These are phyloP conservation scores for Enteromius viviparus DNA, from an alignment of 2,797 vertebrate species.

Conservation along the genomic window DNA sequence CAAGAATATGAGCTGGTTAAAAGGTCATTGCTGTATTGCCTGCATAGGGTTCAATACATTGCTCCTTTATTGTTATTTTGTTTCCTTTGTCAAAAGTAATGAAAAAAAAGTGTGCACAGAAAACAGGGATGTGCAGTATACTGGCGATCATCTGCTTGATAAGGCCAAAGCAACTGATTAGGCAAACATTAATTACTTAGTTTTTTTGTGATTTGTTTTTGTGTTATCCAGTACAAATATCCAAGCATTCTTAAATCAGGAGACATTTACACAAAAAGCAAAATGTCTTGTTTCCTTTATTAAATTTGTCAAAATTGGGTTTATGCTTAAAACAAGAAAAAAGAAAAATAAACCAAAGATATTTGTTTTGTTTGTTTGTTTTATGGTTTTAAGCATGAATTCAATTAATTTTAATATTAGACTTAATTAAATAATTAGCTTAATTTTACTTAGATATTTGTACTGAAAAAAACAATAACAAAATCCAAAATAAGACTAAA, in stretches of 20 bases:
- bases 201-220: background rate
- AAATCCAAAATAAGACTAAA: background rate
- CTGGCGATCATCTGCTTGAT: background rate
- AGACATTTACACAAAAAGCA: background rate
- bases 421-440: background rate
- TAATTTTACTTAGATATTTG: background rate
- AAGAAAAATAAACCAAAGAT: background rate
- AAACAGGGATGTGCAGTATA: background rate
- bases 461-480: background rate
- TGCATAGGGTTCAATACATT: background rate
- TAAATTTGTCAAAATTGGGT: background rate
- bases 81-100: background rate
- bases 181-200: background rate
- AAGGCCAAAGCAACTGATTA: background rate
- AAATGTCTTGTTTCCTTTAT: background rate
- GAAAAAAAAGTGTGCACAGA: background rate
- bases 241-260: background rate
- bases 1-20: background rate
- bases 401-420: background rate
- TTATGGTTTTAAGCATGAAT: background rate
- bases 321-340: background rate
- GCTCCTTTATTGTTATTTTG: background rate
- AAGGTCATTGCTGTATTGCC: slow-evolving; percentile 6
- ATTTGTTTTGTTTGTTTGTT: background rate
- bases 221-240: background rate